Evolutionary conservation across 1,140 invertebrate genomes (phyloP).

Genomic region (Ceratina australensis): DNA sequence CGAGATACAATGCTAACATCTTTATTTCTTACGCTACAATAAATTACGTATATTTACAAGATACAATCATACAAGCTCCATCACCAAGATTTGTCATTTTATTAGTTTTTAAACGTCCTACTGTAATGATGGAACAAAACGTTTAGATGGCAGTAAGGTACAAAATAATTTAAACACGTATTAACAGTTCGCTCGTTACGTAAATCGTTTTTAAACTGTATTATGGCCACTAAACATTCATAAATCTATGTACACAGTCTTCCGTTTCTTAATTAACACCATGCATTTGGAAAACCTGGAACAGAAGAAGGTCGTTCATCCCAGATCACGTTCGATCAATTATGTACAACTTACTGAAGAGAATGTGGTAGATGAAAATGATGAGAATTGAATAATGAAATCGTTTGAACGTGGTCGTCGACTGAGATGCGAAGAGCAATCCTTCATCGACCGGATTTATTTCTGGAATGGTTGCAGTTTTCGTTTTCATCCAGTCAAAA

Average conservation of each 20-base stretch:
- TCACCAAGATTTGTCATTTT: too few species aligned
- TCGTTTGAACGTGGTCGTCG: conserved; percentile 36
- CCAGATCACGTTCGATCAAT: background rate
- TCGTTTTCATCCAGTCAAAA: conserved; percentile 90
- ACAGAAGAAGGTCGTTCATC: background rate
- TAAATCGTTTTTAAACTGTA: conserved; percentile 9
- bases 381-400: conserved; percentile 43
- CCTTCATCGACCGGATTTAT: conserved; percentile 48
- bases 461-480: conserved; percentile 85
- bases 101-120: background rate
- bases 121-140: background rate
- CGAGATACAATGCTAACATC: conserved; percentile 10
- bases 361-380: conserved; percentile 23
- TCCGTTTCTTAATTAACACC: conserved; percentile 15
- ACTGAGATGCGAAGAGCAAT: conserved; percentile 33
- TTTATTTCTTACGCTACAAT: conserved; percentile 4
- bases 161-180: conserved; percentile 4
- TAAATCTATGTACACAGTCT: background rate
- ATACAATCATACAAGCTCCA: background rate
- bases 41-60: conserved; percentile 30
- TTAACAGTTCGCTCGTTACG: background rate
- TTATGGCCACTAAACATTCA: background rate
- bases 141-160: background rate
- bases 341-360: conserved; percentile 42
- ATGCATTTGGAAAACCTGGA: background rate